A percentile compares a stretch with the other conserved stretches of the same genome.
phyloP scores from a whole-genome alignment of 2,888 invertebrate genomes.

The Drosophila robusta region DNA sequence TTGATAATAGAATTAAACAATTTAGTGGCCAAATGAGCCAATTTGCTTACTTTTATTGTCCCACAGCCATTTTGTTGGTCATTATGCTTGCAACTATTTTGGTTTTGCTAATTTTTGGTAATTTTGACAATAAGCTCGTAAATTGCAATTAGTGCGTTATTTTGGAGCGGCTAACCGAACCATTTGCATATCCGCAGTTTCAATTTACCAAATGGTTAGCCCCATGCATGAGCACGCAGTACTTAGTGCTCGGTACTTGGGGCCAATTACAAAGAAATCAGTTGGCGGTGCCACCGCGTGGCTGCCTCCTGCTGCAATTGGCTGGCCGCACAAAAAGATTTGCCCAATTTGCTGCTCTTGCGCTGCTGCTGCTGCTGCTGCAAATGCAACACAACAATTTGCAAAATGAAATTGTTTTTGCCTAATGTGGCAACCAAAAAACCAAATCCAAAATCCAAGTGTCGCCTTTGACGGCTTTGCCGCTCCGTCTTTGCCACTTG shows the following conservation, averaged over 20 bases:
- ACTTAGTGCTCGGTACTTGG: constrained; percentile 19
- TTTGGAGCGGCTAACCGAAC: constrained; percentile 32
- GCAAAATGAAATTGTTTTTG: constrained; percentile 73
- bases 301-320: constrained; percentile 35
- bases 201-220: constrained; percentile 51
- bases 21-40: constrained; percentile 1
- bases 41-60: constrained; percentile 4
- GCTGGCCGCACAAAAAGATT: constrained; percentile 44
- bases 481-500: constrained; percentile 11
- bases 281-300: constrained; percentile 25
- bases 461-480: constrained; percentile 41
- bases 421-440: constrained; percentile 29
- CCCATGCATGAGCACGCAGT: constrained; percentile 28
- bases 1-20: not conserved
- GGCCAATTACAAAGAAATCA: constrained; percentile 65
- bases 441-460: constrained; percentile 33
- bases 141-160: constrained; percentile 56
- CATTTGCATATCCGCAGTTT: constrained; percentile 57
- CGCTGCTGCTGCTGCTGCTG: constrained; percentile 11
- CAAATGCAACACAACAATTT: constrained; percentile 67
- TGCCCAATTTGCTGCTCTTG: constrained; percentile 20
- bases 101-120: constrained; percentile 14
- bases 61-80: not conserved
- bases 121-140: constrained; percentile 40
- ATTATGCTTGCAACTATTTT: constrained; percentile 41